Percentiles rank a stretch among this genome's conserved stretches.
Conservation (phyloP, 2,113 vertebrate species). For the Anguilla japonica region DNA sequence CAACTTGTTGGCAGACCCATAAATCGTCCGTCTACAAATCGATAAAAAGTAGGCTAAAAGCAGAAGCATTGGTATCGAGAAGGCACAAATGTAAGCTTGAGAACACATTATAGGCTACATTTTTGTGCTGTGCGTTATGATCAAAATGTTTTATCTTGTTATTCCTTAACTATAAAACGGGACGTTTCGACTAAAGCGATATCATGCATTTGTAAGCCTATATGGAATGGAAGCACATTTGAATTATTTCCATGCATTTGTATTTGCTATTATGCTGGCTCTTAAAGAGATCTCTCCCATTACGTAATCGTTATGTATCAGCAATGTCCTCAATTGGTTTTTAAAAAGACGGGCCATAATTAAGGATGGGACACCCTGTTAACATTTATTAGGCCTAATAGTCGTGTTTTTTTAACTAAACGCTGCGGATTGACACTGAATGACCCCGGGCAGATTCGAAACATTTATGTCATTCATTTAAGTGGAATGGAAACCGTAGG, state of each 20-base stretch:
- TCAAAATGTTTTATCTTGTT: neutral
- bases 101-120: neutral
- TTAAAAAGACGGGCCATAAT: slow-evolving; percentile 13
- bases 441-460: slow-evolving; percentile 65
- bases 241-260: neutral
- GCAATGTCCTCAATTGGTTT: slow-evolving; percentile 21
- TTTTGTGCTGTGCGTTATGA: neutral
- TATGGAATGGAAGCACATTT: neutral
- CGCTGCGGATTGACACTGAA: slow-evolving; percentile 61
- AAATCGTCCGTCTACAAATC: neutral
- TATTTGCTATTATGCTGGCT: neutral
- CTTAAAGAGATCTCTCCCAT: neutral
- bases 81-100: neutral
- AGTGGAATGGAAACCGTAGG: slow-evolving; percentile 24
- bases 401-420: slow-evolving; percentile 71
- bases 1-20: neutral
- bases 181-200: neutral
- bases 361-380: slow-evolving; percentile 34
- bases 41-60: neutral
- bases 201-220: neutral
- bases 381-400: slow-evolving; percentile 61
- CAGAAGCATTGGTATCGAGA: neutral
- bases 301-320: neutral
- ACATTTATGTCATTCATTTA: slow-evolving; percentile 58
- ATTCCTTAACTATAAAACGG: neutral